These are phyloP conservation scores for Dicaeum eximium DNA, from an alignment of 2,113 vertebrate genomes.

Conservation along the genomic window DNA sequence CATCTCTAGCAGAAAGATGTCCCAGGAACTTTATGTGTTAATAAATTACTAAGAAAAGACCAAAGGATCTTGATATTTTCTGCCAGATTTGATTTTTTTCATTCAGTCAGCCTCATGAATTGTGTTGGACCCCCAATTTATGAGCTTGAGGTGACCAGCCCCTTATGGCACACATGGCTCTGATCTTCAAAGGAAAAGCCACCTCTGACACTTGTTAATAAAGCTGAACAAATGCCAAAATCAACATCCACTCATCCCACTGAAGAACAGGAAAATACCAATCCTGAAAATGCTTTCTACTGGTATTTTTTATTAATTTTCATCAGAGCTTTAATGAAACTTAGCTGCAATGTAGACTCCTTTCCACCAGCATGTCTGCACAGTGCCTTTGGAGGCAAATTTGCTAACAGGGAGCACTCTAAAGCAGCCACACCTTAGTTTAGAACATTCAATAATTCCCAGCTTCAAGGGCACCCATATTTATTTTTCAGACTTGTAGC, in stretches of 20 bases:
- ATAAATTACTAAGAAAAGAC: not conserved
- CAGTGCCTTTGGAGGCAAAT: not conserved
- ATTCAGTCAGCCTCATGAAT: not conserved
- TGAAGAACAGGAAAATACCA: not conserved
- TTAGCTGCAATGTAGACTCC: not conserved
- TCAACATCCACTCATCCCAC: not conserved
- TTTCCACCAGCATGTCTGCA: not conserved
- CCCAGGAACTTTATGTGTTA: not conserved
- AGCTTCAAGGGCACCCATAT: not conserved
- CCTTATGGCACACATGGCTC: not conserved
- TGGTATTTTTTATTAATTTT: not conserved
- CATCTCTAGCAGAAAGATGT: not conserved
- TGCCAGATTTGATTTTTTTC: not conserved
- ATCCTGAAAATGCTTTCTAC: not conserved
- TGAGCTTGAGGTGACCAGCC: not conserved
- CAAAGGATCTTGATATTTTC: not conserved
- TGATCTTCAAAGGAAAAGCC: not conserved
- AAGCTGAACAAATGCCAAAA: not conserved
- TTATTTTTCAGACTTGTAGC: not conserved
- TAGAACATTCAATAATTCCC: not conserved
- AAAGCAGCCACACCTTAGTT: not conserved
- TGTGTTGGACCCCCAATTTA: not conserved
- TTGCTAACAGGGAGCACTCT: not conserved
- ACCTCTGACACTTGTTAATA: not conserved
- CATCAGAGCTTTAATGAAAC: not conserved